phyloP scores from a whole-genome alignment of 2,888 invertebrate genomes.

The Eupsilia transversa region DNA sequence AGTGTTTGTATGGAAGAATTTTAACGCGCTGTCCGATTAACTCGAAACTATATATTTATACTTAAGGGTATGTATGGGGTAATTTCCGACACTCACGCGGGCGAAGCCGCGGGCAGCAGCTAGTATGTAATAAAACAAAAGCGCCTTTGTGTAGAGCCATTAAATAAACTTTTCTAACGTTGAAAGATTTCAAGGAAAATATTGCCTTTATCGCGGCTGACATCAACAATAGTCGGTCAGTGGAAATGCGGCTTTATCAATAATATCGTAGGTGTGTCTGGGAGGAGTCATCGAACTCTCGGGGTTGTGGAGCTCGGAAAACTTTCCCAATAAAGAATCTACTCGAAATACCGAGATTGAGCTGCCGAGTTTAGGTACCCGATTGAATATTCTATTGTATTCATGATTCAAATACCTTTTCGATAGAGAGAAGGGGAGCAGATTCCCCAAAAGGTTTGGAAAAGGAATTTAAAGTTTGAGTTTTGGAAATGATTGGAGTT shows the following conservation, averaged over 20 bases:
- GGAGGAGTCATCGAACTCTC: constrained; percentile 74
- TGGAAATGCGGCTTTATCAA: constrained; percentile 49
- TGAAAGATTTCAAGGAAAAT: constrained; percentile 12
- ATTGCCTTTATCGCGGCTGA: background rate
- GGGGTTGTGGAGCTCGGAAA: constrained; percentile 53
- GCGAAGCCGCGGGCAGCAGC: too few species aligned
- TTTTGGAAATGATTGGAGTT: constrained; percentile 6
- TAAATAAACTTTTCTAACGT: constrained; percentile 9
- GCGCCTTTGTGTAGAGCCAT: background rate
- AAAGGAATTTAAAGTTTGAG: background rate
- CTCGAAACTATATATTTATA: too few species aligned
- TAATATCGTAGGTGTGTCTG: constrained; percentile 62
- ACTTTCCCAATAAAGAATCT: constrained; percentile 50
- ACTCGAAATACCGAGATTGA: constrained; percentile 44
- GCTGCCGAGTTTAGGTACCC: constrained; percentile 32
- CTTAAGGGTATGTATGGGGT: too few species aligned
- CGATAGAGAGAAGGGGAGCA: constrained; percentile 10
- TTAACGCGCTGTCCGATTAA: too few species aligned
- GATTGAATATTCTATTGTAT: constrained; percentile 62
- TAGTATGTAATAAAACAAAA: too few species aligned
- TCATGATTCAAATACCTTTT: constrained; percentile 39
- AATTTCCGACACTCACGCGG: too few species aligned
- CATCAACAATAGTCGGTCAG: constrained; percentile 29
- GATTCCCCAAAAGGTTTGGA: background rate
- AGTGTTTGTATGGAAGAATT: too few species aligned